These are phyloP conservation scores for Lasioglossum morio DNA, from an alignment of 2,888 invertebrate species.

Conservation along the genomic window DNA sequence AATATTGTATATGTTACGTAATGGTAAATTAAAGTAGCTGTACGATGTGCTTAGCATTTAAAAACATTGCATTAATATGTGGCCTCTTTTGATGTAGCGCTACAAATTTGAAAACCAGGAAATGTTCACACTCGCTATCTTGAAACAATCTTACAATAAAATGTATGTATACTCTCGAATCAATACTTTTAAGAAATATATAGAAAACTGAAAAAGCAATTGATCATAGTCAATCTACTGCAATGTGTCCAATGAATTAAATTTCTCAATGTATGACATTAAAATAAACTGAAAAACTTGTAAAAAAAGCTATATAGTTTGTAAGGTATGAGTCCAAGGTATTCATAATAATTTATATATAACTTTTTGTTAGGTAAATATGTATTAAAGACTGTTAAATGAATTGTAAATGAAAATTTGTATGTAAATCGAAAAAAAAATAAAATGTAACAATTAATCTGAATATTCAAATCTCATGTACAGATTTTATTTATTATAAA, in stretches of 20 bases:
- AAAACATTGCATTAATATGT: slow-evolving; percentile 41
- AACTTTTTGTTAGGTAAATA: slow-evolving; percentile 58
- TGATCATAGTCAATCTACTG: slow-evolving; percentile 20
- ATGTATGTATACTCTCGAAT: background rate
- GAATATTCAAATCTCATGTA: background rate
- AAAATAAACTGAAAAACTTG: slow-evolving; percentile 40
- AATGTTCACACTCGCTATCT: slow-evolving; percentile 43
- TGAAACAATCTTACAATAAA: slow-evolving; percentile 15
- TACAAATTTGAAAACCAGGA: slow-evolving; percentile 28
- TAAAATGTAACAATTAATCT: slow-evolving; percentile 64
- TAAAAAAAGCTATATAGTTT: slow-evolving; percentile 35
- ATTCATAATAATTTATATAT: slow-evolving; percentile 51
- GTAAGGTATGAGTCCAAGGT: slow-evolving; percentile 35
- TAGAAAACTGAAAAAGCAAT: slow-evolving; percentile 29
- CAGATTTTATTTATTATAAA: background rate
- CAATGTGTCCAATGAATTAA: slow-evolving; percentile 31
- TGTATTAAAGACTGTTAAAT: slow-evolving; percentile 77
- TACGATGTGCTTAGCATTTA: slow-evolving; percentile 34
- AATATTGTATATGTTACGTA: slow-evolving; percentile 22
- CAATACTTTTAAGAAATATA: slow-evolving; percentile 19
- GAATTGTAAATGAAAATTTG: slow-evolving; percentile 75
- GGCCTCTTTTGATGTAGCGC: slow-evolving; percentile 39
- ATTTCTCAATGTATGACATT: slow-evolving; percentile 37
- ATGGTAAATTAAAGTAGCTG: slow-evolving; percentile 22
- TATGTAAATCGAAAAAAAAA: slow-evolving; percentile 74